Conservation (phyloP, 2,888 invertebrate genomes). For the Eupithecia tripunctaria region DNA sequence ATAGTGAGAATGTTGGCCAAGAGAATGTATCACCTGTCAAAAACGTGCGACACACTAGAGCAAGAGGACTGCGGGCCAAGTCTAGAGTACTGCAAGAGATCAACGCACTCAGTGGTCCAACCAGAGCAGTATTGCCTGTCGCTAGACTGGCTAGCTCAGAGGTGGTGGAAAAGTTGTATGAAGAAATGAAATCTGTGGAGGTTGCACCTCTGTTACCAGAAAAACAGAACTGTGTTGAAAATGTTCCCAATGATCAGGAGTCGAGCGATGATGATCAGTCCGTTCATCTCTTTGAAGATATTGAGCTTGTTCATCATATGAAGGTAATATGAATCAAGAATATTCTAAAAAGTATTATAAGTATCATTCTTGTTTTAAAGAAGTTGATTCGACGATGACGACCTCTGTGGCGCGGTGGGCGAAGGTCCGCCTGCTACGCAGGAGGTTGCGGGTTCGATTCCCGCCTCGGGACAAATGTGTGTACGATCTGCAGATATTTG, state of each 20-base stretch:
- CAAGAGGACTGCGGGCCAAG: slow-evolving; percentile 55
- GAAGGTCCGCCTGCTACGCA: too few species aligned
- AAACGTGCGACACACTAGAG: slow-evolving; percentile 48
- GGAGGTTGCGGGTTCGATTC: too few species aligned
- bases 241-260: slow-evolving; percentile 49
- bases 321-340: slow-evolving; percentile 59
- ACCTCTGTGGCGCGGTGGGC: too few species aligned
- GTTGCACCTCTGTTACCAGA: slow-evolving; percentile 64
- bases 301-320: slow-evolving; percentile 72
- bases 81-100: slow-evolving; percentile 66
- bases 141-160: slow-evolving; percentile 61
- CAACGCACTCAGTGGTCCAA: slow-evolving; percentile 62
- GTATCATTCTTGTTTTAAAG: too few species aligned
- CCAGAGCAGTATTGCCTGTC: slow-evolving; percentile 60
- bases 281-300: slow-evolving; percentile 78
- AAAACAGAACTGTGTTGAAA: slow-evolving; percentile 44
- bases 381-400: too few species aligned
- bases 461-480: too few species aligned
- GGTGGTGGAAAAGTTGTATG: slow-evolving; percentile 61
- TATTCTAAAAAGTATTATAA: too few species aligned
- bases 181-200: slow-evolving; percentile 62
- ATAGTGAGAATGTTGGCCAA: slow-evolving; percentile 65
- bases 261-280: slow-evolving; percentile 59
- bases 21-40: slow-evolving; percentile 75
- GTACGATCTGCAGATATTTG: too few species aligned